Percentiles rank a stretch among this genome's conserved stretches.
Evolutionary conservation across 1,140 invertebrate genomes (phyloP).

Genomic region (Anthonomus grandis): DNA sequence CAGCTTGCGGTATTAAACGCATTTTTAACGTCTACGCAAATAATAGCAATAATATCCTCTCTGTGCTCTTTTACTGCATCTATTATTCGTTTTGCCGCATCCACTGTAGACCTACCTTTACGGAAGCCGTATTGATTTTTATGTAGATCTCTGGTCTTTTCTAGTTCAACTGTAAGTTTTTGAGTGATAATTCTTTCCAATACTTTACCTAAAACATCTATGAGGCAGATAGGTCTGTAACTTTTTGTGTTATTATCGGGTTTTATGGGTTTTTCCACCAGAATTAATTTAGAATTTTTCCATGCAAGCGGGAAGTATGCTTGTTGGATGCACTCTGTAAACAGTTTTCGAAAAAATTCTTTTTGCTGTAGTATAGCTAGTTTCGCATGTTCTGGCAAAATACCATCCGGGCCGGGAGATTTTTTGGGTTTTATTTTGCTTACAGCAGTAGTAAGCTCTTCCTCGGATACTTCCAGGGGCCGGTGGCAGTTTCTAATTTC

Average conservation of each 20-base stretch:
- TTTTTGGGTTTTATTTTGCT: slow-evolving; percentile 22
- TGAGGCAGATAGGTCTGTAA: slow-evolving; percentile 23
- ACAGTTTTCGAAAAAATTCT: neutral
- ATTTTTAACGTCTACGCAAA: slow-evolving; percentile 22
- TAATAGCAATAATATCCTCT: neutral
- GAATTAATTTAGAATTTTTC: slow-evolving; percentile 17
- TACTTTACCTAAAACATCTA: slow-evolving; percentile 15
- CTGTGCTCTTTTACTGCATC: neutral
- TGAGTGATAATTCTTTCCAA: slow-evolving; percentile 11
- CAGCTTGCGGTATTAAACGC: slow-evolving; percentile 22
- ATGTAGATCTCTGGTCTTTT: neutral
- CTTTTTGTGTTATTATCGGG: slow-evolving; percentile 1
- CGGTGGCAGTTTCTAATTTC: neutral
- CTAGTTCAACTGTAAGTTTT: slow-evolving; percentile 18
- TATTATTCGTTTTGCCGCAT: slow-evolving; percentile 5
- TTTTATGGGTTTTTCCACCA: slow-evolving; percentile 9
- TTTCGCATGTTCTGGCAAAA: slow-evolving; percentile 29
- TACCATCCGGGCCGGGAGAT: slow-evolving; percentile 33
- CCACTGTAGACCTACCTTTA: slow-evolving; percentile 6
- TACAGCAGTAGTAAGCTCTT: slow-evolving; percentile 20
- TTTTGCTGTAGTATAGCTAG: neutral
- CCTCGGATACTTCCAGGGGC: neutral
- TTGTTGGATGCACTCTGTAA: neutral
- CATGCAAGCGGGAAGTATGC: slow-evolving; percentile 13
- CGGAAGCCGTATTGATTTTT: slow-evolving; percentile 14